Evolutionary conservation across 2,888 invertebrate genomes (phyloP).

Genomic region (Cecidostiba fungosa): DNA sequence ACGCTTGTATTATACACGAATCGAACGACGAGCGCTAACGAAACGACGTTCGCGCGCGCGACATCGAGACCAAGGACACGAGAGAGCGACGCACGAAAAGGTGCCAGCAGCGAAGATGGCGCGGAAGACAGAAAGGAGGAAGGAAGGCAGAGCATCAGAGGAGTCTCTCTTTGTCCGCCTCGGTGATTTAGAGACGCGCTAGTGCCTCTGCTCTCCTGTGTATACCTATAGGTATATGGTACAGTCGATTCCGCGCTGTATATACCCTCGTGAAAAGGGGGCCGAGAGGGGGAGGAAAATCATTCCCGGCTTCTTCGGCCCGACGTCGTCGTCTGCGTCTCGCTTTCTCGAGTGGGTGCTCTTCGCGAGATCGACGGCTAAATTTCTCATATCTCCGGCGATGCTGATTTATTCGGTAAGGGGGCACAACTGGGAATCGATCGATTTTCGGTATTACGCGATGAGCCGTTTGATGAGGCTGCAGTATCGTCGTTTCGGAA

Average conservation of each 20-base stretch:
- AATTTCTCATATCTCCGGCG: slow-evolving; percentile 7
- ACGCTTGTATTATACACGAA: neutral
- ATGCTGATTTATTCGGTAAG: neutral
- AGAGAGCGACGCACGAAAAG: slow-evolving; percentile 63
- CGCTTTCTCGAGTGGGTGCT: slow-evolving; percentile 28
- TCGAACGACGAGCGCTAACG: neutral
- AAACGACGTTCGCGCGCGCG: slow-evolving; percentile 63
- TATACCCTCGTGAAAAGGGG: neutral
- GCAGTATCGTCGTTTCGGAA: neutral
- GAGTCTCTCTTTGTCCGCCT: slow-evolving; percentile 45
- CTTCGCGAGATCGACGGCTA: slow-evolving; percentile 5
- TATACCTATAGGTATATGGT: neutral
- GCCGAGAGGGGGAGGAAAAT: slow-evolving; percentile 28
- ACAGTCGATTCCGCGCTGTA: neutral
- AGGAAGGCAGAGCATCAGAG: neutral
- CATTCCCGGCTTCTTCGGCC: slow-evolving; percentile 3
- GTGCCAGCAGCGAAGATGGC: slow-evolving; percentile 62
- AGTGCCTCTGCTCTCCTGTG: neutral
- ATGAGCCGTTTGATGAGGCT: slow-evolving; percentile 1
- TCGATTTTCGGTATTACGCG: slow-evolving; percentile 9
- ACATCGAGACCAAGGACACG: slow-evolving; percentile 67
- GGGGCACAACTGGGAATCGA: neutral
- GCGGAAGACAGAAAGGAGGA: slow-evolving; percentile 35
- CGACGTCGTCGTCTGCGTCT: neutral
- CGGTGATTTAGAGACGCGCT: slow-evolving; percentile 49